Evolutionary conservation across 2,888 invertebrate species (phyloP).

Genomic region (Andrena camellia): DNA sequence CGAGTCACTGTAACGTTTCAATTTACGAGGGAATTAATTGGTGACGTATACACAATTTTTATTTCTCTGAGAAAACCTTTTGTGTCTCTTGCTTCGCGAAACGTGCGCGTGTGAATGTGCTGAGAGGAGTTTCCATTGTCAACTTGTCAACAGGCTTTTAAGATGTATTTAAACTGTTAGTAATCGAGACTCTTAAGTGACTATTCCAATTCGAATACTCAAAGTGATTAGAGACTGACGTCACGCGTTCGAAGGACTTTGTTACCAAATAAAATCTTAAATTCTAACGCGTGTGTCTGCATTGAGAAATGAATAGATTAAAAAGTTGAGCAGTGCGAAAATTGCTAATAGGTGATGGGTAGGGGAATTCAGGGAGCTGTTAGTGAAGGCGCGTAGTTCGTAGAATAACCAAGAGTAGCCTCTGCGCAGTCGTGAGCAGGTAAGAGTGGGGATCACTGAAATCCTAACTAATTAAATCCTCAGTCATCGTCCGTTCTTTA

Average conservation of each 20-base stretch:
- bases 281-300: neutral
- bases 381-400: slow-evolving; percentile 38
- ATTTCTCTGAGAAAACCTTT: too few species aligned
- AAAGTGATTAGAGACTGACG: too few species aligned
- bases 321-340: neutral
- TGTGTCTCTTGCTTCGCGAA: too few species aligned
- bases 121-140: too few species aligned
- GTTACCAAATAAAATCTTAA: too few species aligned
- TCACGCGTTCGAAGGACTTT: too few species aligned
- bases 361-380: slow-evolving; percentile 16
- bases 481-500: slow-evolving; percentile 51
- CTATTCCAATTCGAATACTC: too few species aligned
- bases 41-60: neutral
- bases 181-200: too few species aligned
- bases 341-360: slow-evolving; percentile 26
- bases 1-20: slow-evolving; percentile 9
- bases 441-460: slow-evolving; percentile 44
- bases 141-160: too few species aligned
- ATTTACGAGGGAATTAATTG: slow-evolving; percentile 25
- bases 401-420: slow-evolving; percentile 13
- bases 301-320: neutral
- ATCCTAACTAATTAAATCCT: slow-evolving; percentile 62
- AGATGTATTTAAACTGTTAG: too few species aligned
- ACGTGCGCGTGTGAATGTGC: too few species aligned
- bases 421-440: slow-evolving; percentile 49